Percentiles rank a stretch among this genome's conserved stretches.
Evolutionary conservation across 2,113 vertebrate genomes (phyloP).

Genomic region (Gobiocypris rarus): DNA sequence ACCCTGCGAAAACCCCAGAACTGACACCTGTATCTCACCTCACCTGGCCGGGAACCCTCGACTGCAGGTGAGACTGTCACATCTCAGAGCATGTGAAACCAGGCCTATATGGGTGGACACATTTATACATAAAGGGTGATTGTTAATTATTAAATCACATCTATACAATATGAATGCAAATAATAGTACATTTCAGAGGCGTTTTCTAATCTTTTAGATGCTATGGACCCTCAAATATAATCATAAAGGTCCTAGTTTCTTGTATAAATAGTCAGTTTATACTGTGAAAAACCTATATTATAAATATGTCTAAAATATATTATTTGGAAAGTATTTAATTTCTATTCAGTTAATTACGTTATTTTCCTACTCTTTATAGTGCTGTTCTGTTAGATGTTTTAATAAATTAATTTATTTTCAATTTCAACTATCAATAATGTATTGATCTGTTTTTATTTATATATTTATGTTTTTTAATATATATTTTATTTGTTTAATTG

Average conservation of each 20-base stretch:
- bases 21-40: slow-evolving; percentile 83
- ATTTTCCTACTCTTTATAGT: no score
- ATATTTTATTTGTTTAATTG: no score
- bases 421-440: no score
- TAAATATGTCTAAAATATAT: no score
- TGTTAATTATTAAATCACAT: neutral
- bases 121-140: no score
- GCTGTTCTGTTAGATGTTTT: no score
- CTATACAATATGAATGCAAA: no score
- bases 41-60: slow-evolving; percentile 85
- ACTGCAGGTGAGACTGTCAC: slow-evolving; percentile 80
- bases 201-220: neutral
- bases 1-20: slow-evolving; percentile 78
- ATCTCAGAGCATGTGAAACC: no score
- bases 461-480: neutral
- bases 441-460: neutral
- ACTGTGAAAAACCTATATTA: no score
- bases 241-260: neutral
- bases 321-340: no score
- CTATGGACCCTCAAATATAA: neutral
- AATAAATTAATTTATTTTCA: no score
- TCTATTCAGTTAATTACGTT: no score
- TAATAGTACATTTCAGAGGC: neutral
- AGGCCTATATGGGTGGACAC: neutral
- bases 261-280: neutral